Evolutionary conservation across 2,888 invertebrate species (phyloP), one percentile per base, ranked within the genome.

Genomic region (Pachymerium ferrugineum): DNA sequence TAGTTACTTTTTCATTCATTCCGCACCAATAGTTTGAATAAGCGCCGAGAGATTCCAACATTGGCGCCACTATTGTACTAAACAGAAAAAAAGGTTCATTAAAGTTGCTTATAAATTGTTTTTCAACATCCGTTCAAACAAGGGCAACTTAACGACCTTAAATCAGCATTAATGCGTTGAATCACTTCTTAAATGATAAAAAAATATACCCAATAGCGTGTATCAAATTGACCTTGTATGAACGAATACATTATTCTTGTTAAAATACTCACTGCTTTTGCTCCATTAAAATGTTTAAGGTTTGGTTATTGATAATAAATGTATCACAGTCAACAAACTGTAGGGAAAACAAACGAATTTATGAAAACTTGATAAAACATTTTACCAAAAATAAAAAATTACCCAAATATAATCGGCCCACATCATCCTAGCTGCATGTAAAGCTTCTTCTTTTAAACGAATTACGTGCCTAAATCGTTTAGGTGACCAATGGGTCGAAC

Each of bases 11-110:
- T 0, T 88, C 85, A 0, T 91, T 89, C 92, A 97, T 95, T 3
- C 91, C 97, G 78, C 92, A 92, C 97, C 97, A 98, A 83, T 94
- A 98, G 83, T 98, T 98, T 19, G 94, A 94, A 82, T 97, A 97
- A 38, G 92, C 83, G 14, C 92, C 91, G 75, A 93, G 91, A 0
- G 95, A 92, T 73, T 88, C 85, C 31, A 97, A 84, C 89, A 97
- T 89, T 0, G 97, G 97, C 0, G 94, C 90, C 2, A 90, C 88
- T 10, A 95, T 77, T 5, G 81, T 79, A 76, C 83, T 83, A 77
- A 19, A 78, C 72, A 72, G 68, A n/a, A n/a, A n/a, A n/a, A n/a
- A n/a, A n/a, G n/a, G n/a, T n/a, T n/a, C n/a, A n/a, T n/a, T n/a
- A n/a, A n/a, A n/a, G n/a, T n/a, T n/a, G n/a, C n/a, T n/a, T n/a